Base-by-base conservation (phyloP, 2,797 vertebrate genomes). In the Pteronotus mesoamericanus region DNA sequence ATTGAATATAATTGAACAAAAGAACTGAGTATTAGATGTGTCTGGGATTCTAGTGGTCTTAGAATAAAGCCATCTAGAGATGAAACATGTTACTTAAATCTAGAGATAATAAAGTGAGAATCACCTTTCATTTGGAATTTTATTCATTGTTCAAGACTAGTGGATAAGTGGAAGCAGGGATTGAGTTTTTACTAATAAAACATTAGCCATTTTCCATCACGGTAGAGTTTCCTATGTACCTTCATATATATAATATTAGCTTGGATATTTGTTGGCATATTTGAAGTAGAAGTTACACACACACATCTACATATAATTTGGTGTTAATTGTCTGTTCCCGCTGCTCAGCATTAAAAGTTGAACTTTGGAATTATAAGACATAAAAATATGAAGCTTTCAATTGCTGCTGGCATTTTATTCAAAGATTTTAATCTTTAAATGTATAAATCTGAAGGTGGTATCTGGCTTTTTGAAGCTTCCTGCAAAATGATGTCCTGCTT, bases 61-160 rank as follows among this genome's bases (percentile, higher is more conserved):
- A 95, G 10, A 61, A 64, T 72, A 77, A 93, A 89, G 24, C 42
- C 19, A 34, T 57, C 19, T 44, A 71, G 39, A 75, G 21, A 72
- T 53, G 44, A 91, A 95, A 66, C 80, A 39, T 21, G 69, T 53
- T 90, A 82, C 57, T 78, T 92, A 75, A 48, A 75, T 79, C 26
- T 64, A 78, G 59, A 92, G 82, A 87, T 91, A 80, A 37, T 94
- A 74, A 87, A 92, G 37, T 94, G 19, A 26, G 24, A 78, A 61
- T 59, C 21, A 53, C 6, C 19, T 94, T 94, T 94, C 42, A 72
- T 29, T 12, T 71, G 48, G 32, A 86, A 26, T 89, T 94, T 53
- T 83, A 71, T 53, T 92, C 16, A 69, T 4, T 79, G 32, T 71
- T 91, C 1, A 46, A 72, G 69, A 86, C 29, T 51, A 85, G 21